Percentiles rank a stretch among this genome's conserved stretches.
Evolutionary conservation across 1,140 invertebrate species (phyloP).

Genomic region (Sinonovacula constricta): DNA sequence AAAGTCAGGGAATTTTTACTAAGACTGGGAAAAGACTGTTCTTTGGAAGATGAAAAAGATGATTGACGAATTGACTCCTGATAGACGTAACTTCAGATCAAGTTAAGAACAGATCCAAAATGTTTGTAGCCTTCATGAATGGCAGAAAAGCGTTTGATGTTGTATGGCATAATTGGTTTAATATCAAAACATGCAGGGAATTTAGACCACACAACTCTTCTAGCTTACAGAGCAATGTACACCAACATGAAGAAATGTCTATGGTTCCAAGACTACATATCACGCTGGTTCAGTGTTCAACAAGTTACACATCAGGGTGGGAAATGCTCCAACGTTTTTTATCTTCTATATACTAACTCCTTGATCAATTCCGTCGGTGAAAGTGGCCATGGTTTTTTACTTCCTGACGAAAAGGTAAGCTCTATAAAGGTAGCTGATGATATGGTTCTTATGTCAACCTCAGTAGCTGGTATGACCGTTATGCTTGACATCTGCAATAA

Average conservation of each 20-base stretch:
- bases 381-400: neutral
- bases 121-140: conserved; percentile 1
- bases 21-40: no score
- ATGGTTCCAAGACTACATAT: neutral
- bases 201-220: no score
- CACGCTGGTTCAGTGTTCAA: neutral
- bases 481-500: conserved; percentile 26
- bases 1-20: no score
- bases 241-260: neutral
- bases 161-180: neutral
- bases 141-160: conserved; percentile 8
- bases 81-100: conserved; percentile 7
- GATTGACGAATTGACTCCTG: neutral
- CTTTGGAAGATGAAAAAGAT: no score
- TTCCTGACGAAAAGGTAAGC: no score
- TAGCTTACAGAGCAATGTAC: neutral
- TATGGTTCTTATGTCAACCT: conserved; percentile 19
- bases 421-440: neutral
- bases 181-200: conserved; percentile 8
- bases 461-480: no score
- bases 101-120: neutral
- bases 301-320: conserved; percentile 27
- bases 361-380: neutral
- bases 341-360: conserved; percentile 4
- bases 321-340: conserved; percentile 14